Evolutionary conservation across 2,888 invertebrate species (phyloP), one percentile per base, ranked within the genome.

Genomic region (Tinea trinotella): DNA sequence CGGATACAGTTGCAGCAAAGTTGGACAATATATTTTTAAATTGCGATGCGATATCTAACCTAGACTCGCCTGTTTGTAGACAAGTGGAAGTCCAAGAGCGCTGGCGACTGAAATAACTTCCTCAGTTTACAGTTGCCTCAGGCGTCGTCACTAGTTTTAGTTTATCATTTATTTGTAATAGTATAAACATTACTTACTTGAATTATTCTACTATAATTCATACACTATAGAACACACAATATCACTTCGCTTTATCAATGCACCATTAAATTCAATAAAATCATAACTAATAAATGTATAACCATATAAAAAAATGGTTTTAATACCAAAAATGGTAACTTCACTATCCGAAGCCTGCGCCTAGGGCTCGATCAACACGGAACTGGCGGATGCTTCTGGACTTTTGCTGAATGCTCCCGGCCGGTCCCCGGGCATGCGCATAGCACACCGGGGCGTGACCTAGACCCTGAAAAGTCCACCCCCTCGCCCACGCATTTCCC

Each of bases 381-480:
- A 48, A 48, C 48, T 48, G 48, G 17, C 17, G 48, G 18, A 18
- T n/a, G 19, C 13, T 48, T 36, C 15, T 13, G 46, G 22, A 22
- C 22, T 22, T 30, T 12, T 22, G 50, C 22, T 22, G 24, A 50
- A 24, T 18, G 15, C 24, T 50, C 24, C 50, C 24, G 50, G 50
- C 5, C n/a, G 60, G 17, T 57, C 62, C 62, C 67, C 76, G 76
- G 83, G 81, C 84, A 64, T 70, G 86, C 86, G 85, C 68, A 19
- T 22, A 56, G 20, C 55, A 54, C 60, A 52, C 68, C 66, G 68
- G 84, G 87, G 87, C 87, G 87, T 87, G 80, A 87, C 87, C 87
- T 86, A 87, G 87, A 87, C 87, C 87, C 80, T 87, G 86, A 82
- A 80, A 77, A 68, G 62, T 60, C 80, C 76, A 48, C 78, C 82